Evolutionary conservation across 2,888 invertebrate genomes (phyloP).

Genomic region (Pantelozetes paolii): DNA sequence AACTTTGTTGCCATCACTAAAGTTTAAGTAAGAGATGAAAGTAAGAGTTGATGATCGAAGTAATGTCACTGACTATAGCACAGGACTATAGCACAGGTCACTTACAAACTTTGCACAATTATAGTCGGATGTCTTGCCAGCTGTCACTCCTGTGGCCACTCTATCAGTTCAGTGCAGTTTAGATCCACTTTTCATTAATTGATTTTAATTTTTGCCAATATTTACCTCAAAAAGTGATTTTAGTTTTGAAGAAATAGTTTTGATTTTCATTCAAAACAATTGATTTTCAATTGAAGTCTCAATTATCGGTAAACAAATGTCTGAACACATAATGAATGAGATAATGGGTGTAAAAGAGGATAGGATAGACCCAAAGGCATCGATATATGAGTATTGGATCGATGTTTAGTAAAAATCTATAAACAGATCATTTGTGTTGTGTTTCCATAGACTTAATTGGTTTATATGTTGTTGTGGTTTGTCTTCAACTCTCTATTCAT

Average conservation of each 20-base stretch:
- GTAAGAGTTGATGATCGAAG: conserved; percentile 11
- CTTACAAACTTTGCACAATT: conserved; percentile 2
- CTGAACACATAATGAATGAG: too few species aligned
- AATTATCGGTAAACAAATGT: too few species aligned
- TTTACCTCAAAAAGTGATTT: conserved; percentile 16
- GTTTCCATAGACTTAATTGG: conserved; percentile 23
- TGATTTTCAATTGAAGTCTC: not conserved
- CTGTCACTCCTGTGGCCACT: conserved; percentile 17
- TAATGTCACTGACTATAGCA: not conserved
- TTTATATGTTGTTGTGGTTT: conserved; percentile 27
- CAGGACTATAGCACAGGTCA: conserved; percentile 1
- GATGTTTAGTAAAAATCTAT: conserved; percentile 23
- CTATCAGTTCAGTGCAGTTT: not conserved
- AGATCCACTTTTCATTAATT: conserved; percentile 4
- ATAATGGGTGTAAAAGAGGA: conserved; percentile 5
- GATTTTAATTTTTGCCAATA: not conserved
- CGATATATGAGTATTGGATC: conserved; percentile 22
- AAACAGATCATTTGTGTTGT: conserved; percentile 13
- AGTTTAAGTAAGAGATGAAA: conserved; percentile 16
- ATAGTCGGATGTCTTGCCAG: conserved; percentile 3
- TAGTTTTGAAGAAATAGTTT: not conserved
- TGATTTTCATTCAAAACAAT: not conserved
- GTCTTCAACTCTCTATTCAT: conserved; percentile 3
- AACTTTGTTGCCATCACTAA: conserved; percentile 22
- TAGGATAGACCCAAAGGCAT: not conserved